A percentile compares a stretch with the other conserved stretches of the same genome.
Evolutionary conservation across 2,888 invertebrate species (phyloP).

Genomic region (Atrina japonica): DNA sequence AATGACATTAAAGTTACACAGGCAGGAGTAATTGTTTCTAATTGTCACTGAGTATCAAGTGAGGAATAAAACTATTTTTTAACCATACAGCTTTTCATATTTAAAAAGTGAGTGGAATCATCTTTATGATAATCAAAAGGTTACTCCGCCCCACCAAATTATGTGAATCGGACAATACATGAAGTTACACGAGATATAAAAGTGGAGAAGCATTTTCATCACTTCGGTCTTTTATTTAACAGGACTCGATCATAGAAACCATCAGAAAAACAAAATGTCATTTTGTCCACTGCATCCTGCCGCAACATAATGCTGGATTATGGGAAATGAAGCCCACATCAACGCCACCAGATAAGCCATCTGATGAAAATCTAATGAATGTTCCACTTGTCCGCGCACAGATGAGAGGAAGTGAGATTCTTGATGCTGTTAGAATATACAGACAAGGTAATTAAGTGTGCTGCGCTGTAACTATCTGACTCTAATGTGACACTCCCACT

Average conservation of each 20-base stretch:
- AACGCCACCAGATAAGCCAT: constrained; percentile 66
- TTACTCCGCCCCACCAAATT: too few relatives aligned
- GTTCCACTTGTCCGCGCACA: constrained; percentile 89
- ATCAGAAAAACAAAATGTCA: constrained; percentile 91
- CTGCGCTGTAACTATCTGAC: too few relatives aligned
- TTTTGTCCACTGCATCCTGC: constrained; percentile 92
- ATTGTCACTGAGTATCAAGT: too few relatives aligned
- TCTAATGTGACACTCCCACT: too few relatives aligned
- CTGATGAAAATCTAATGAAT: constrained; percentile 84
- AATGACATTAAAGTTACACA: too few relatives aligned
- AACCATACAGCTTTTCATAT: too few relatives aligned
- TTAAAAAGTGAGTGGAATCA: too few relatives aligned
- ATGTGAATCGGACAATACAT: too few relatives aligned
- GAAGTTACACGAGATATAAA: too few relatives aligned
- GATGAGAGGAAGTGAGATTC: constrained; percentile 94
- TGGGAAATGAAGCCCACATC: constrained; percentile 82
- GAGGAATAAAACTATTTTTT: background rate
- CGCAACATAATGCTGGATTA: constrained; percentile 88
- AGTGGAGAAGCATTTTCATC: too few relatives aligned
- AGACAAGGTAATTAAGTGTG: constrained; percentile 87
- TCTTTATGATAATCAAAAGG: too few relatives aligned
- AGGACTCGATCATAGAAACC: constrained; percentile 96
- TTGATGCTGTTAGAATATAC: constrained; percentile 93
- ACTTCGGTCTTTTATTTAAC: constrained; percentile 17
- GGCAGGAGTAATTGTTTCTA: too few relatives aligned